Base-by-base conservation (phyloP, 2,113 vertebrate species). In the Lagopus leucura region DNA sequence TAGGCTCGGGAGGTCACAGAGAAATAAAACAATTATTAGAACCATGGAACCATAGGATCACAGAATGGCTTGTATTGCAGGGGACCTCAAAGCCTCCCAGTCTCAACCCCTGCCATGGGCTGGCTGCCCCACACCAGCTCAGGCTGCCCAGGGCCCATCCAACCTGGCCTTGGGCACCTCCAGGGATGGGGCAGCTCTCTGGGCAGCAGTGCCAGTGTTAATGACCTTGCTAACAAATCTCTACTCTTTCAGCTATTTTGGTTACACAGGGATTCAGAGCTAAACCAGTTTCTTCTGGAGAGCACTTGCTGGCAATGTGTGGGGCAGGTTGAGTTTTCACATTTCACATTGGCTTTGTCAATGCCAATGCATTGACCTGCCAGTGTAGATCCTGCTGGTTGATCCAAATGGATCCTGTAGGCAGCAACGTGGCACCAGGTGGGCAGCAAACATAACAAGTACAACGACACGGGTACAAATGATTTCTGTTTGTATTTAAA, bases 401-500 rank as follows among this genome's bases (percentile, higher is more conserved):
- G 19, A 16, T 30, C 28, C 25, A 24, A 28, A 63, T 12, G 25
- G 65, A 45, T 45, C 12, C 19, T 3, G 0, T 8, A 9, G 45
- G 43, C n/a, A n/a, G n/a, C n/a, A n/a, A n/a, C n/a, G n/a, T n/a
- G n/a, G n/a, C 28, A 45, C 19, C 4, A 2, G 3, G 36, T 18
- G 36, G 10, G 21, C 25, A 75, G 76, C 85, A 91, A 88, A 78
- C 61, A 48, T 8, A 55, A 70, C 76, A 77, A 93, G 65, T 81
- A 47, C 57, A 20, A 4, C 3, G 2, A 69, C 66, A n/a, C 0
- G 4, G 43, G 43, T 65, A 48, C 40, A 54, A 88, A 82, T 34
- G 54, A 38, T 95, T 96, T 95, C 82, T 72, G 60, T 36, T 89
- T 84, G 94, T 86, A 75, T 92, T 97, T 94, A 77, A 93, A 91